Evolutionary conservation across 1,140 invertebrate genomes (phyloP).

Genomic region (Olivierus martensii): DNA sequence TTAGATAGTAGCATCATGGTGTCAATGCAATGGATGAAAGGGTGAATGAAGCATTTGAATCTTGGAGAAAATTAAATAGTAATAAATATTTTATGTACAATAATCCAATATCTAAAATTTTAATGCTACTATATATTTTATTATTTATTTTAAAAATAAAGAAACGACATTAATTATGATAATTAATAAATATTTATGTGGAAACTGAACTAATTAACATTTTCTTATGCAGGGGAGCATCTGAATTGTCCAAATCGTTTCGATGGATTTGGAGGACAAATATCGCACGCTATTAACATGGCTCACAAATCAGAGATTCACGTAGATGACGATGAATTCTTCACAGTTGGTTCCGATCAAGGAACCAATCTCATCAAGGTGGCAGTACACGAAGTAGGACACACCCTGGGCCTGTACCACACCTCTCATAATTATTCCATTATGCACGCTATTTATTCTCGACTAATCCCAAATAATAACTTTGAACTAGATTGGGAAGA

Average conservation of each 20-base stretch:
- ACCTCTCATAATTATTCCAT: constrained; percentile 29
- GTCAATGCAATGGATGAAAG: no score
- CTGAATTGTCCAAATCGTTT: constrained; percentile 33
- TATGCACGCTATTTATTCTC: constrained; percentile 34
- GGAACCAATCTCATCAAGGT: constrained; percentile 26
- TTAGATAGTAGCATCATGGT: no score
- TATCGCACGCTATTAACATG: constrained; percentile 32
- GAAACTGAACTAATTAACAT: no score
- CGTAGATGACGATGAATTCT: constrained; percentile 36
- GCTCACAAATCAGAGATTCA: constrained; percentile 30
- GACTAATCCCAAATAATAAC: constrained; percentile 21
- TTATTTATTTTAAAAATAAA: no score
- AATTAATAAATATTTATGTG: no score
- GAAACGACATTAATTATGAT: no score
- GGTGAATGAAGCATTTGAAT: no score
- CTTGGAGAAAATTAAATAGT: no score
- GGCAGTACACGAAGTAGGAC: constrained; percentile 36
- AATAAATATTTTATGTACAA: no score
- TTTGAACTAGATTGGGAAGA: constrained; percentile 33
- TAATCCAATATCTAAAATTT: no score
- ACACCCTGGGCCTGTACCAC: constrained; percentile 33
- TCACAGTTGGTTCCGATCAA: constrained; percentile 24
- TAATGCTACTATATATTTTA: no score
- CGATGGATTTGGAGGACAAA: constrained; percentile 34
- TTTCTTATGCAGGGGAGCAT: constrained; percentile 27